Base-by-base conservation (phyloP, 2,888 invertebrate species). In the Galeruca laticollis region DNA sequence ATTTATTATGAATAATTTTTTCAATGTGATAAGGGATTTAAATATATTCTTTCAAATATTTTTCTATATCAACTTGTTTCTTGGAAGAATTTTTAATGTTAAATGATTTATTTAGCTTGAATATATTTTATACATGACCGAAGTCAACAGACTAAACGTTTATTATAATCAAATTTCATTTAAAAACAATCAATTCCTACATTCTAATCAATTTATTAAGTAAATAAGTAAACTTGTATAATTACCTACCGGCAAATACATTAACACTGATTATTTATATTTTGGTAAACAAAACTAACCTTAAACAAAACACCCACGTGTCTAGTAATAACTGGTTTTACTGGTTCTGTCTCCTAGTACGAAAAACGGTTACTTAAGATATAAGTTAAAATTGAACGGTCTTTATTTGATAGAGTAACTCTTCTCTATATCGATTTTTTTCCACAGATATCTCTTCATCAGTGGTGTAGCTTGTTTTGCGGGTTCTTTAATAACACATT, bases 231-330 rank as follows among this genome's bases (percentile, higher is more conserved):
- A n/a, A 47, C 15, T 47, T 18, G 47, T 47, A 6, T 47, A 47
- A 15, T 47, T 18, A 47, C 47, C 15, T 47, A 47, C 47, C 18
- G 47, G 15, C 13, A 37, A 37, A 37, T 37, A 13, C 3, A 37
- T 2, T 37, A 37, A 9, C 37, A 9, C 0, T 18, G 5, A 9
- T 18, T 18, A 47, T 47, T 47, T 47, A 2, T 47, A 47, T 47
- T 52, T 51, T 31, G 10, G 56, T 57, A 57, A 57, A 57, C 56
- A 57, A 54, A 57, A 57, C 56, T 57, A 57, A 57, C 56, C 56
- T 57, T 35, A 57, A 57, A 57, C 33, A 57, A 56, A 57, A 15
- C 56, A 57, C 56, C 56, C 56, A 35, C 35, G 56, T 35, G 56
- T 1, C 11, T 9, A 10, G 6, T 6, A 11, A 57, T 13, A 57